Evolutionary conservation across 2,888 invertebrate genomes (phyloP), one percentile per base, ranked within the genome.

Genomic region (Hypolimnas misippus): DNA sequence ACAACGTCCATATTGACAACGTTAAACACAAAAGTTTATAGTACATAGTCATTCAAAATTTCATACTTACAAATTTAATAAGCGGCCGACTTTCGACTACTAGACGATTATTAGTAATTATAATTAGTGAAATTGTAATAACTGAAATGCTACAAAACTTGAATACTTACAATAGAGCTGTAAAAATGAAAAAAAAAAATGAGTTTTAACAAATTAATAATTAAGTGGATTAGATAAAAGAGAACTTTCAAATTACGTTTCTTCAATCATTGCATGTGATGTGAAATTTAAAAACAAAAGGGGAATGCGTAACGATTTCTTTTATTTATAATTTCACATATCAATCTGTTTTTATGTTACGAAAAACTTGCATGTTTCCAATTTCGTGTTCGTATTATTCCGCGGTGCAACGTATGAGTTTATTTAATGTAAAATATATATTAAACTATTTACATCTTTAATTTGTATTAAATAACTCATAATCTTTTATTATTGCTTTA

Each of bases 211-310:
- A 21, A 46, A 21, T 21, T 3, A 46, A 46, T 21, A 46, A 46
- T 5, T n/a, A 40, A 46, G 21, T 46, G 19, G 12, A 29, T 5
- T 25, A 6, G 7, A 25, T 21, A 12, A 49, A 14, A 14, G 14
- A 29, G 42, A 16, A 53, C 33, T 52, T 44, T 46, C 44, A 29
- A 38, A 53, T 53, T 46, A 25, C 29, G n/a, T 44, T 16, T 44
- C 42, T 57, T 54, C n/a, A 68, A 61, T 49, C 35, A 71, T 68
- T 70, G 72, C 73, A 70, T 76, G 71, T 66, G 70, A 76, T 77
- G 79, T 73, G 81, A 81, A 80, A 76, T 70, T 71, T 35, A 29
- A 57, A 75, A 77, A 81, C 83, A 78, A 82, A 83, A 78, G 76
- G 65, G 60, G 69, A 75, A 73, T 73, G 70, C 73, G 73, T 75